Percentiles rank a stretch among this genome's conserved stretches.
Evolutionary conservation across 2,888 invertebrate species (phyloP).

Genomic region (Meiosimyza decipiens): DNA sequence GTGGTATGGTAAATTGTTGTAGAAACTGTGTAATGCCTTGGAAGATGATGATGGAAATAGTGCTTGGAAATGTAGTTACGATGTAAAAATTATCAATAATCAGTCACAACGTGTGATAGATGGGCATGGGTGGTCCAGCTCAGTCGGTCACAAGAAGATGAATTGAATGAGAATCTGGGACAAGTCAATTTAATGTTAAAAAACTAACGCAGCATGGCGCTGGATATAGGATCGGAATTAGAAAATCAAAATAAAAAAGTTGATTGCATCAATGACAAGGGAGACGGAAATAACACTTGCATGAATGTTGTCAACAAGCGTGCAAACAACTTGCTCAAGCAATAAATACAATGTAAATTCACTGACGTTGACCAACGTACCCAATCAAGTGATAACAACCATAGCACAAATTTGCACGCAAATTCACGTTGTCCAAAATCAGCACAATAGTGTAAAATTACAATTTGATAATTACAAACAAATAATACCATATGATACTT

Average conservation of each 20-base stretch:
- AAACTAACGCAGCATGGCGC: conserved; percentile 98
- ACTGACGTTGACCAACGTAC: too few relatives aligned
- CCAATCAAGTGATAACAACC: conserved; percentile 24
- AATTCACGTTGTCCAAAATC: conserved; percentile 24
- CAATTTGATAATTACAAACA: too few relatives aligned
- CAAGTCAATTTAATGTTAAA: conserved; percentile 98
- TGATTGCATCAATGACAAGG: conserved; percentile 98
- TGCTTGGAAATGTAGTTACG: conserved; percentile 61
- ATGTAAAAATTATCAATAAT: conserved; percentile 59
- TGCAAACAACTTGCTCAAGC: conserved; percentile 64
- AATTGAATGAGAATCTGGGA: conserved; percentile 99
- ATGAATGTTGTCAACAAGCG: conserved; percentile 66
- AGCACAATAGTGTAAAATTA: conserved; percentile 10
- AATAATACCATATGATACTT: too few relatives aligned
- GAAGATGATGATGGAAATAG: conserved; percentile 58
- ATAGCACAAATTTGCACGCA: conserved; percentile 25
- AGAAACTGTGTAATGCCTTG: conserved; percentile 59
- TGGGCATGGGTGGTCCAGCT: conserved; percentile 56
- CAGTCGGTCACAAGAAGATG: conserved; percentile 86
- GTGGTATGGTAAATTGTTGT: conserved; percentile 62
- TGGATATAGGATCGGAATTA: conserved; percentile 98
- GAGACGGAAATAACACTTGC: conserved; percentile 69
- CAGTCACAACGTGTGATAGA: conserved; percentile 59
- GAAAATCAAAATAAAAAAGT: conserved; percentile 98
- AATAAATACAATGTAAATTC: conserved; percentile 52